Evolutionary conservation across 53 echinoderm and acorn worm genomes (phyloP), one percentile per base, ranked within the genome.

Genomic region (Patiria pectinifera): DNA sequence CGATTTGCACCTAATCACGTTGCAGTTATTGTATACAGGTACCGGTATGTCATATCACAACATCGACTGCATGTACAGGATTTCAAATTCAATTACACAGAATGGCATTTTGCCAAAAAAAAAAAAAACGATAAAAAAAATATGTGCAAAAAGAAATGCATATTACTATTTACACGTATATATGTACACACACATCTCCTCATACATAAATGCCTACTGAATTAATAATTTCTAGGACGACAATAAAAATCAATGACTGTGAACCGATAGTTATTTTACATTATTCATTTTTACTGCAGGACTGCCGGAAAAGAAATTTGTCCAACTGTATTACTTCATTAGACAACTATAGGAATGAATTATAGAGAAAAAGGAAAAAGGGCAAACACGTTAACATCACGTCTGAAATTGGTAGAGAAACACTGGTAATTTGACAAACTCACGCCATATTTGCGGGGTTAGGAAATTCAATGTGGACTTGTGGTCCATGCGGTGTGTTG

Each of bases 211-310:
- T 60, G 11, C 59, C 58, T 59, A 16, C 15, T n/a, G 60, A 83
- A 83, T 83, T 83, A 83, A 83, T 83, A 35, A 83, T 60, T 59
- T 60, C 83, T 22, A 21, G 83, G 59, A 8, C 58, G 11, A 21
- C 19, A 59, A 83, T 22, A 58, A 58, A 62, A 84, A 84, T 84
- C 66, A 84, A 84, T 84, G 63, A 62, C 53, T 9, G 66, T 26
- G 63, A 63, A 13, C 63, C 25, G 3, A 84, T 10, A 35, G 44
- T 2, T 59, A 23, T 18, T 61, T 25, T 25, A 9, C 84, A 63
- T 66, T 63, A 66, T 84, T 43, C 66, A 84, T 59, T 21, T 25
- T 58, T 2, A 16, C 10, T 21, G 45, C 58, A 59, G 60, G 23
- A 58, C 48, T 8, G 60, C 6, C 45, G 23, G 60, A 21, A 83